Conservation (phyloP, 2,888 invertebrate species). For the Yponomeuta cagnagella region DNA sequence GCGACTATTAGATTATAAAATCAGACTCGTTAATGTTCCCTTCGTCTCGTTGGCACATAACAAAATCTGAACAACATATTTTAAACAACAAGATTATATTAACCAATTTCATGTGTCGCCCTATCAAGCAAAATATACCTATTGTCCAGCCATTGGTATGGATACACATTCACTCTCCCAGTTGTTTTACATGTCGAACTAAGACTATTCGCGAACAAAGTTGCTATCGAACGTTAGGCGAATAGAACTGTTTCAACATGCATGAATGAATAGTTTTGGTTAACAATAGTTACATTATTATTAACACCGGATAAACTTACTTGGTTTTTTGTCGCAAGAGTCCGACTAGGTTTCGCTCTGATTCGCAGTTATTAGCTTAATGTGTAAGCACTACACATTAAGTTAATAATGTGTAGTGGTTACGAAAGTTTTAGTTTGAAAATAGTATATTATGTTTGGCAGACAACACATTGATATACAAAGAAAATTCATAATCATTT, state of each 20-base stretch:
- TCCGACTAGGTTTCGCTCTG: no score
- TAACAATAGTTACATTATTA: slow-evolving; percentile 23
- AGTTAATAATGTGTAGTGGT: no score
- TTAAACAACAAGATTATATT: slow-evolving; percentile 54
- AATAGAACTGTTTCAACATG: not conserved
- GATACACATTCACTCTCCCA: not conserved
- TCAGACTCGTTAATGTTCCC: slow-evolving; percentile 19
- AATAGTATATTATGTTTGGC: slow-evolving; percentile 30
- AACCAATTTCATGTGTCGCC: slow-evolving; percentile 42
- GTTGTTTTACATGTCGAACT: not conserved
- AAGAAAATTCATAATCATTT: slow-evolving; percentile 59
- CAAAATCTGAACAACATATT: slow-evolving; percentile 36
- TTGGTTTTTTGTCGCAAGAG: no score
- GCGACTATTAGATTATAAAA: slow-evolving; percentile 8
- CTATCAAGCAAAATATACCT: slow-evolving; percentile 31
- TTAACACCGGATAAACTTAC: no score
- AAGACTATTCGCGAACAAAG: not conserved
- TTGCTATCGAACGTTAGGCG: not conserved
- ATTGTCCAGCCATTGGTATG: not conserved
- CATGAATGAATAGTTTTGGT: not conserved
- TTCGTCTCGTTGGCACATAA: slow-evolving; percentile 30
- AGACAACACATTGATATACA: slow-evolving; percentile 35
- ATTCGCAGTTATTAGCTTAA: no score
- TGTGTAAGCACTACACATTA: no score
- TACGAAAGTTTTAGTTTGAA: no score